Evolutionary conservation across 1,140 invertebrate genomes (phyloP), one percentile per base, ranked within the genome.

Genomic region (Sycobia sp.): DNA sequence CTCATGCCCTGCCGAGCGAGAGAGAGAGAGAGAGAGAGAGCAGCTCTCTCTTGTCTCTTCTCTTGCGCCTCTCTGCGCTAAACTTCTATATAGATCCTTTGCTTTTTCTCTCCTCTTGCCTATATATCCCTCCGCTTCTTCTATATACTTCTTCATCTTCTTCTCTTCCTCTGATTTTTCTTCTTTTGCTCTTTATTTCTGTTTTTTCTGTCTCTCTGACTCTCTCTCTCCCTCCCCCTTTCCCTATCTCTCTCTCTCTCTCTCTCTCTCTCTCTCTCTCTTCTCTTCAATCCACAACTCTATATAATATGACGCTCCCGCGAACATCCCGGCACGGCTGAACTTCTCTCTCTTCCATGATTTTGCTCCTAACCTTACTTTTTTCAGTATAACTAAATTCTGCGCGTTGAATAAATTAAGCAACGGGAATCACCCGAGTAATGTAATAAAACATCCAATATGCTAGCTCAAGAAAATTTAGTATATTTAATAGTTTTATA

Each of bases 81-180:
- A 4, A 7, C 47, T 51, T 2, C 29, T 44, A 61, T n/a, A n/a
- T 43, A 61, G 16, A 41, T 61, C 38, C 47, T 53, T 59, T 13
- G 7, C 34, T 50, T 29, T 59, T 49, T 59, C 32, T 47, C 22
- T 27, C 20, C 29, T 22, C 32, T 14, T 69, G 67, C 23, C 7
- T n/a, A n/a, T n/a, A n/a, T n/a, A 20, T 25, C 69, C 68, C 66
- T 60, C 63, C 67, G 61, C 70, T 70, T 69, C 69, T 71, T 66
- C 70, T 70, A 65, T n/a, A n/a, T n/a, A n/a, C 58, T 44, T 50
- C 56, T 59, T 27, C 23, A 43, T 55, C 29, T 18, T 34, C 38
- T 62, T 65, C 64, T 57, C 22, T 49, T 11, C 4, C 29, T 54
- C 43, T 60, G 51, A 14, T 59, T 58, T 62, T 34, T 53, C 51